A percentile compares a stretch with the other conserved stretches of the same genome.
phyloP scores from a whole-genome alignment of 2,888 invertebrate genomes.

The Uloborus plumipes region DNA sequence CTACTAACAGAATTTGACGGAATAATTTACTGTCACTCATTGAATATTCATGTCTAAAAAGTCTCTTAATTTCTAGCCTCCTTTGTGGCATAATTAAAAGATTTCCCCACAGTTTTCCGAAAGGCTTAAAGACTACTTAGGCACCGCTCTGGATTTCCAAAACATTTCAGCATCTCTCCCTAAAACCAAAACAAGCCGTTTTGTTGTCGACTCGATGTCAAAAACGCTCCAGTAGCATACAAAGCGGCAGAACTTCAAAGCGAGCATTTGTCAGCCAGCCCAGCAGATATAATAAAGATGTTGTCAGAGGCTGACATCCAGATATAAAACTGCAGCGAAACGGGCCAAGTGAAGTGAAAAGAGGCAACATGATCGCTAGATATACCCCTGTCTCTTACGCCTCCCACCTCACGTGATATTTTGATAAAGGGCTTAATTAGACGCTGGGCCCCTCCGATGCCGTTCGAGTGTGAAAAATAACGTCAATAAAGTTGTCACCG shows the following conservation, averaged over 20 bases:
- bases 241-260: slow-evolving; percentile 31
- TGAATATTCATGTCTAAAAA: too few relatives aligned
- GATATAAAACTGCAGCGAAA: slow-evolving; percentile 51
- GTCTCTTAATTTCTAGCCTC: too few relatives aligned
- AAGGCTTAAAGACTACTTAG: too few relatives aligned
- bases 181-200: too few relatives aligned
- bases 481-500: slow-evolving; percentile 64
- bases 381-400: neutral
- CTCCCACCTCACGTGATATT: slow-evolving; percentile 36
- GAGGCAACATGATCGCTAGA: slow-evolving; percentile 8
- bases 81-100: too few relatives aligned
- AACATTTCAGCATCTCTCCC: too few relatives aligned
- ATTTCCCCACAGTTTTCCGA: too few relatives aligned
- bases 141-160: too few relatives aligned
- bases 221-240: slow-evolving; percentile 14
- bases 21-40: too few relatives aligned
- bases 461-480: slow-evolving; percentile 62
- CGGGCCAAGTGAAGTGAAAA: slow-evolving; percentile 52
- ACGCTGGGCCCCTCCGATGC: slow-evolving; percentile 44
- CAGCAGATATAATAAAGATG: slow-evolving; percentile 52
- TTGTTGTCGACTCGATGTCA: neutral
- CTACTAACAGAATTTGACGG: too few relatives aligned
- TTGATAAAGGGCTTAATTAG: slow-evolving; percentile 65
- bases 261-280: slow-evolving; percentile 49
- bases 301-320: slow-evolving; percentile 51